Evolutionary conservation across 2,797 vertebrate genomes (phyloP), one percentile per base, ranked within the genome.

Genomic region (Triplophysa yarkandensis): DNA sequence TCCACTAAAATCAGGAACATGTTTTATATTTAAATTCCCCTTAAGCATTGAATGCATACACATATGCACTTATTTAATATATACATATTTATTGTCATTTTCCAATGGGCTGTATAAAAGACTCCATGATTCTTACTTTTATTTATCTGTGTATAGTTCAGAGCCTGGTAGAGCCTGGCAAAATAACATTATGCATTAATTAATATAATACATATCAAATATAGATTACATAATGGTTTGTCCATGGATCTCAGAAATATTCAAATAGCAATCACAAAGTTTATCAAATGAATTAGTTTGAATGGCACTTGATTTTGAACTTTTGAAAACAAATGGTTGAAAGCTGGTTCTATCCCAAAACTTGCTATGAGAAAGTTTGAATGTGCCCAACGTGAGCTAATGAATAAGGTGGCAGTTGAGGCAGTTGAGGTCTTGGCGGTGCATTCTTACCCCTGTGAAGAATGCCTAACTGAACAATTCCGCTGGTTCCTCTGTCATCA

Each of bases 401-500:
- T 81, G 67, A 79, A 79, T 70, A 46, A 62, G 61, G 39, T 83
- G 87, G 82, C 87, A 71, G 86, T 91, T 92, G 88, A 79, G 88
- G 85, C 87, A 78, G 87, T 90, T 90, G 85, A 83, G 84, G 76
- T 79, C 79, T 75, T 80, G n/a, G 52, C 85, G 84, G 83, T 81
- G 77, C 75, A 65, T 85, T 92, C 92, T 93, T 87, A 93, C 92
- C 90, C 87, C 58, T 70, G 85, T 85, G 69, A 79, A 83, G 87
- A 82, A 86, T 83, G 83, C 83, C 85, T 83, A 83, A 89, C 85
- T 81, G 85, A 85, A 91, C 88, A 89, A 92, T 91, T 92, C 87
- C 90, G 84, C 83, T 83, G 77, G 79, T 80, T 88, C 78, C 84
- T 87, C 83, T 85, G 83, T 88, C 87, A 89, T 87, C 87, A 88